phyloP scores from a whole-genome alignment of 2,888 invertebrate genomes.

The Norana najaformis region DNA sequence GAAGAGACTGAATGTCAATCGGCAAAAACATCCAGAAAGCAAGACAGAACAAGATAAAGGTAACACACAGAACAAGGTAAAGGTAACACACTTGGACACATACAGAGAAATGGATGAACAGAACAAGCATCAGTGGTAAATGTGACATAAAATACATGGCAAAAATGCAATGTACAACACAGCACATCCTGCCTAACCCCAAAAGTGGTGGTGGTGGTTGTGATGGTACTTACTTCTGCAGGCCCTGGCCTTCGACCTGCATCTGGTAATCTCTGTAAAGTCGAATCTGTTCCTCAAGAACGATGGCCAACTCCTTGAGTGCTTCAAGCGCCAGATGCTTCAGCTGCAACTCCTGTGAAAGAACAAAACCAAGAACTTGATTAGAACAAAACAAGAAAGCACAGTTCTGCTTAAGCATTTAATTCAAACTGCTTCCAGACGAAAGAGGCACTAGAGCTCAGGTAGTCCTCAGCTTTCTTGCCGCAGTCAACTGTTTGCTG shows the following conservation, averaged over 20 bases:
- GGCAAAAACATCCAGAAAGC: not conserved
- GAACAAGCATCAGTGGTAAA: not conserved
- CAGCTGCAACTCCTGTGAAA: constrained; percentile 71
- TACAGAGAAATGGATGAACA: not conserved
- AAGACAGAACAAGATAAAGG: not conserved
- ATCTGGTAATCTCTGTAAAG: constrained; percentile 75
- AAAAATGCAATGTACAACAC: too few species aligned
- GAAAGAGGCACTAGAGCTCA: not conserved
- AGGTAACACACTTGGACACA: too few species aligned
- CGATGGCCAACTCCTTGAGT: constrained; percentile 81
- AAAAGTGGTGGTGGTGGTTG: not conserved
- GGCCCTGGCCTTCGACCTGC: constrained; percentile 83
- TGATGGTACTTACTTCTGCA: constrained; percentile 61
- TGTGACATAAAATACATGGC: not conserved
- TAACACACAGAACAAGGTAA: too few species aligned
- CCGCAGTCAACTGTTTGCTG: too few species aligned
- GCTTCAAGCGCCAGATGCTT: constrained; percentile 85
- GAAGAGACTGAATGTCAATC: not conserved
- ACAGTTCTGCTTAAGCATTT: not conserved
- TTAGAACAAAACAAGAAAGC: too few species aligned
- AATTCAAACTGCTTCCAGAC: not conserved
- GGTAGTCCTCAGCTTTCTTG: too few species aligned
- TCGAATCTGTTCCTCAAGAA: constrained; percentile 86
- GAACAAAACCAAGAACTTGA: constrained; percentile 4
- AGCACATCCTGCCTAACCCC: not conserved